Base-by-base conservation (phyloP, 2,888 invertebrate genomes). In the Celastrina argiolus region DNA sequence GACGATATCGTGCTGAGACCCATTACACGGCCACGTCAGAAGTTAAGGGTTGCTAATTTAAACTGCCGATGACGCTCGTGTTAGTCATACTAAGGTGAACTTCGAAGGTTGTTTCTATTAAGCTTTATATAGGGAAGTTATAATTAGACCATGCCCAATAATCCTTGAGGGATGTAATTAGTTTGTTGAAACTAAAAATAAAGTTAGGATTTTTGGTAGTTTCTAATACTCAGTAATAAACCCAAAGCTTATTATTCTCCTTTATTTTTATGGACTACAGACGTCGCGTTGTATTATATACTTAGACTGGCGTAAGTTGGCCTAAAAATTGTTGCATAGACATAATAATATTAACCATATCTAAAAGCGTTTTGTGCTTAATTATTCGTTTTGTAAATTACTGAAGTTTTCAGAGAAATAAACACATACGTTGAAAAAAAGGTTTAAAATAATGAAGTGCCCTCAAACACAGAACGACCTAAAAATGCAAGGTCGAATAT, bases 391-490 rank as follows among this genome's bases (percentile, higher is more conserved):
- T n/a, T n/a, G n/a, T n/a, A n/a, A n/a, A n/a, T n/a, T n/a, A n/a
- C n/a, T n/a, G n/a, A n/a, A n/a, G n/a, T n/a, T n/a, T n/a, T n/a
- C n/a, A n/a, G n/a, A n/a, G n/a, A 45, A 51, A 26, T 51, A 22
- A 22, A 12, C 12, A 22, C 10, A 18, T 26, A 2, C 14, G 12
- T 51, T 12, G 2, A 31, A 36, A 36, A 22, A 22, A 22, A 22
- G 18, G 18, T 45, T 22, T 12, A 22, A 45, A 51, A 51, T 51
- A 51, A 51, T 51, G 12, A 51, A 51, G 14, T 51, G 5, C 51
- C 22, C 51, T 51, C 51, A 36, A 36, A 36, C 36, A 51, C 66
- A 71, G 67, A 74, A 72, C 73, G 73, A 70, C 71, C 69, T 74
- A 76, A 74, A 74, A 78, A 74, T 51, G 26, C 22, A 51, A 51